Base-by-base conservation (phyloP, 2,797 vertebrate species). In the Gouania willdenowi region DNA sequence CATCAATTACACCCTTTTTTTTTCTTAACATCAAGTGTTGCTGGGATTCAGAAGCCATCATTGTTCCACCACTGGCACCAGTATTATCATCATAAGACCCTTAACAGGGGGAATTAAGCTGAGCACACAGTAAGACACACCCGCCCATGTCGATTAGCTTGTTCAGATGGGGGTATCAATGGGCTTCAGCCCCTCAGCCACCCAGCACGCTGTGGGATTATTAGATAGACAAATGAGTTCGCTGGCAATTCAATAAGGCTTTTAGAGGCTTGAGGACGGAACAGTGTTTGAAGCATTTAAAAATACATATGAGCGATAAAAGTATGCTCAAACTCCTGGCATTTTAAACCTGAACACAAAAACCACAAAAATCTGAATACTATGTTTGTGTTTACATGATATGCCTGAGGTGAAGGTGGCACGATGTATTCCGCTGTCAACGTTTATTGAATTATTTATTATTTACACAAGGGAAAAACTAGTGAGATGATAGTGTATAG, bases 181-280 rank as follows among this genome's bases (percentile, higher is more conserved):
- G 41, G 29, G 41, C 48, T 51, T 19, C 8, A 33, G 38, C 43
- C 57, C 32, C 36, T 47, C 46, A 75, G 30, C 34, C 46, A 32
- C 52, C 26, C 46, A 63, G 47, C 54, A 28, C 67, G 66, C 32
- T 20, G 49, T 57, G 35, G 52, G 52, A 69, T 76, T 79, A 75
- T 72, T 75, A 67, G 62, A 75, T 55, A 72, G 68, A 77, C 51
- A 77, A 77, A 83, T 55, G 58, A 71, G 55, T 67, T 33, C 47
- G 65, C 45, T 66, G 58, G 57, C 55, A 66, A 80, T 76, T 83
- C 76, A 76, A 77, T 77, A 72, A 75, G 66, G 76, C 67, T 69
- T 75, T 75, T 47, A 45, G 37, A 39, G 26, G 57, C 62, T 63
- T 38, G 33, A 51, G 59, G 62, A 56, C n/a, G n/a, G n/a, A n/a